These are phyloP conservation scores for Rugalucina vietnamica DNA, from an alignment of 2,888 invertebrate genomes.

Conservation along the genomic window DNA sequence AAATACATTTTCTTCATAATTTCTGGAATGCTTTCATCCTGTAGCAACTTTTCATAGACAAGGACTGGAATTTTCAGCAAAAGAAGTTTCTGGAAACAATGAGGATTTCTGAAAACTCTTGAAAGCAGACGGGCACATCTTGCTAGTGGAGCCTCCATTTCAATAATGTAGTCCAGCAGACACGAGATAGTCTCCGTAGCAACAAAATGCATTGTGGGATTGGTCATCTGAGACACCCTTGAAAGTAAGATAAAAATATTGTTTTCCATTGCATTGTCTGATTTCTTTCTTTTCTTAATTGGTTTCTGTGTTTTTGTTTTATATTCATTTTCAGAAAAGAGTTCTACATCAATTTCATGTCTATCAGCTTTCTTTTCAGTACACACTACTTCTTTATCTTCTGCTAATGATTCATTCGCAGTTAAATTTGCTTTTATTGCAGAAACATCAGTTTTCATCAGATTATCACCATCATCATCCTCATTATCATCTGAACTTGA, in stretches of 20 bases:
- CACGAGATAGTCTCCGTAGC: conserved; percentile 65
- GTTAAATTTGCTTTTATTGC: no score
- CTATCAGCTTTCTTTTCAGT: no score
- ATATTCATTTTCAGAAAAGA: no score
- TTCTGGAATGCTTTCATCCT: conserved; percentile 37
- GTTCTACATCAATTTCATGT: no score
- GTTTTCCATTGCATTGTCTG: conserved; percentile 52
- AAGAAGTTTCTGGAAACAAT: conserved; percentile 74
- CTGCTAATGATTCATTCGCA: no score
- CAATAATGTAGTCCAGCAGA: conserved; percentile 72
- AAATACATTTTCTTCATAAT: not conserved
- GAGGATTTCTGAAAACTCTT: conserved; percentile 74
- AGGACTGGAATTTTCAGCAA: conserved; percentile 69
- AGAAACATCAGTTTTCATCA: no score
- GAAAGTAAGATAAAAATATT: conserved; percentile 77
- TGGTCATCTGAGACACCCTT: conserved; percentile 75
- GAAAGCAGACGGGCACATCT: conserved; percentile 72
- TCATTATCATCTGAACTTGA: not conserved
- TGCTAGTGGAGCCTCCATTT: conserved; percentile 66
- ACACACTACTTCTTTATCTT: no score
- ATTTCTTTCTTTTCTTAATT: conserved; percentile 19
- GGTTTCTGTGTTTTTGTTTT: not conserved
- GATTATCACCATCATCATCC: no score
- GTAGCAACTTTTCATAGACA: conserved; percentile 67
- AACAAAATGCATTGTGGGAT: conserved; percentile 69